Conservation (phyloP, 2,113 vertebrate genomes). For the Chitala chitala region DNA sequence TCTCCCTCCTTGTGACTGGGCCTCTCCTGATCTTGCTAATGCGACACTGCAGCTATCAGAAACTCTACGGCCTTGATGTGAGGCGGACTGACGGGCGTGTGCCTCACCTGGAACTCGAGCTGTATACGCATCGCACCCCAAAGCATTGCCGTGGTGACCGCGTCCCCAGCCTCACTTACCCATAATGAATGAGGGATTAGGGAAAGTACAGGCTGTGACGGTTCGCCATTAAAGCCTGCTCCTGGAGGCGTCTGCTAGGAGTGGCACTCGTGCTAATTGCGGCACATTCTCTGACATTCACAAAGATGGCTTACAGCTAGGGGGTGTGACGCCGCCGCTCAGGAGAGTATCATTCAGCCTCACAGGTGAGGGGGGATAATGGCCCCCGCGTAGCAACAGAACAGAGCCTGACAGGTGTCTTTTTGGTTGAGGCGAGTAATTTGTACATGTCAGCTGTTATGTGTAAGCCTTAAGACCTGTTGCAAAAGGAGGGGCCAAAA, state of each 20-base stretch:
- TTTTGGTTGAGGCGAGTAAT: too few relatives aligned
- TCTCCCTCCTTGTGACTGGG: too few relatives aligned
- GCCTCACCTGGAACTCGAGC: too few relatives aligned
- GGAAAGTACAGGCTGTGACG: background rate
- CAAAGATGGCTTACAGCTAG: background rate
- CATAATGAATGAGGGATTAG: slow-evolving; percentile 3
- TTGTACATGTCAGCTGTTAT: too few relatives aligned
- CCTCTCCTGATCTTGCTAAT: too few relatives aligned
- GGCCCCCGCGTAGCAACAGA: too few relatives aligned
- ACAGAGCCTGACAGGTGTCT: too few relatives aligned
- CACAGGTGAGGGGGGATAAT: too few relatives aligned
- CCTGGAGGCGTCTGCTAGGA: background rate
- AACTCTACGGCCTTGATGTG: too few relatives aligned
- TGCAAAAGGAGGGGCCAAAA: background rate
- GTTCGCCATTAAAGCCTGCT: background rate
- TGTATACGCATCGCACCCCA: too few relatives aligned
- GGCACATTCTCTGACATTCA: background rate
- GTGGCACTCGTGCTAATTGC: slow-evolving; percentile 9
- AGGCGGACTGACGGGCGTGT: too few relatives aligned
- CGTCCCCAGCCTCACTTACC: background rate
- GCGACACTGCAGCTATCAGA: too few relatives aligned
- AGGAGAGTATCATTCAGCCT: background rate
- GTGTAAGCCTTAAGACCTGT: background rate
- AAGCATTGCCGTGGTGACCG: background rate
- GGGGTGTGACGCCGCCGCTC: background rate